phyloP scores from a whole-genome alignment of 2,888 invertebrate species.

The Caenorhabditis macrosperma region DNA sequence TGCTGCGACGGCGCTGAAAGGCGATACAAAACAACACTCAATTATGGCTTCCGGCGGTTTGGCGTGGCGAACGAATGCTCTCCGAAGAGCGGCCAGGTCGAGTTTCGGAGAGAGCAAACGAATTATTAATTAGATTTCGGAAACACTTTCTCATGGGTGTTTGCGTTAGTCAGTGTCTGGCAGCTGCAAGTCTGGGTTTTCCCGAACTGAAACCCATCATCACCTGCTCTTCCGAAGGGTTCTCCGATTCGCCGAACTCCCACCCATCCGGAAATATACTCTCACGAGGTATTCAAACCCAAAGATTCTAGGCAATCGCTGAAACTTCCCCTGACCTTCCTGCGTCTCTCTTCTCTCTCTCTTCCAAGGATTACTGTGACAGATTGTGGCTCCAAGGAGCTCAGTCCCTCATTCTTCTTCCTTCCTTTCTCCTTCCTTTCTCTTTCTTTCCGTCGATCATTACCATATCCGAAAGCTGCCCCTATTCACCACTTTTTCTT shows the following conservation, averaged over 20 bases:
- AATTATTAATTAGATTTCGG: constrained; percentile 4
- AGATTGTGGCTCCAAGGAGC: too few species aligned
- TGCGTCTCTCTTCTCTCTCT: not conserved
- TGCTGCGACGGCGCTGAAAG: too few species aligned
- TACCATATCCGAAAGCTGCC: not conserved
- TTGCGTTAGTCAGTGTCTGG: constrained; percentile 3
- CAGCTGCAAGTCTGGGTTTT: constrained; percentile 7
- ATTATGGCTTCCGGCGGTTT: constrained; percentile 36
- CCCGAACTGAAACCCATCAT: not conserved
- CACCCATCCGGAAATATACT: not conserved
- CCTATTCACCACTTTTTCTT: not conserved
- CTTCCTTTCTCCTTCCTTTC: not conserved
- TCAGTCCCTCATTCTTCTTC: not conserved
- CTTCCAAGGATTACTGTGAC: too few species aligned
- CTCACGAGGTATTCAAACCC: too few species aligned
- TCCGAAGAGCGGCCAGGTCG: too few species aligned
- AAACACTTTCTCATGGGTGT: constrained; percentile 43
- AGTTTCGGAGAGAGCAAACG: too few species aligned
- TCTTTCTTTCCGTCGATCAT: not conserved
- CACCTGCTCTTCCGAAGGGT: not conserved
- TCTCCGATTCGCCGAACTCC: not conserved
- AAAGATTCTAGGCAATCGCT: too few species aligned
- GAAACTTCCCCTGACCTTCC: too few species aligned
- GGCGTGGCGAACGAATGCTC: too few species aligned
- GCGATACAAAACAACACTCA: constrained; percentile 21